These are phyloP conservation scores for Apolygus lucorum DNA, from an alignment of 1,140 invertebrate species.

Conservation along the genomic window DNA sequence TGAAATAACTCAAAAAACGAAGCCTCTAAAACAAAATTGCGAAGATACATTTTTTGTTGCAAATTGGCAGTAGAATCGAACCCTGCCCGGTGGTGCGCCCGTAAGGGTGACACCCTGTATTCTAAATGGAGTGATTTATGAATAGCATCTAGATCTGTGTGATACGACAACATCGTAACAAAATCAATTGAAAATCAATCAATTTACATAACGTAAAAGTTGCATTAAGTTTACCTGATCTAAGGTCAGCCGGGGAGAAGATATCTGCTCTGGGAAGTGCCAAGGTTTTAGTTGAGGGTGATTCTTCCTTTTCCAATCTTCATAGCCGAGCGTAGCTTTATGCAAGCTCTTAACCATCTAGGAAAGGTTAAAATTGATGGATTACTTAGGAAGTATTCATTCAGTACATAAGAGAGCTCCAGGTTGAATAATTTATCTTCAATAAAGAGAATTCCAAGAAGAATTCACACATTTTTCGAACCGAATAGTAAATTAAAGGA, in stretches of 20 bases:
- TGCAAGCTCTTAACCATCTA: constrained; percentile 49
- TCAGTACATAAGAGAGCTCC: not conserved
- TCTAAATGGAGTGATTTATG: too few relatives aligned
- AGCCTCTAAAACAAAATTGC: too few relatives aligned
- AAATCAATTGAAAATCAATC: not conserved
- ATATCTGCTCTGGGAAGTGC: constrained; percentile 75
- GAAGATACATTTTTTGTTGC: too few relatives aligned
- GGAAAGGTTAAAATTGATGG: not conserved
- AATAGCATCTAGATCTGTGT: not conserved
- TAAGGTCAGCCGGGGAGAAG: constrained; percentile 54
- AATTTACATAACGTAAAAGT: not conserved
- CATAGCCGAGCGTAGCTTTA: constrained; percentile 67
- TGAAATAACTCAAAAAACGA: too few relatives aligned
- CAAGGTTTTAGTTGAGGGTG: constrained; percentile 73
- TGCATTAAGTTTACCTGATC: constrained; percentile 55
- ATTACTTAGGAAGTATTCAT: too few relatives aligned
- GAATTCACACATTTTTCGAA: not conserved
- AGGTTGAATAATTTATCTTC: not conserved
- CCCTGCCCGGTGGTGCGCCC: too few relatives aligned
- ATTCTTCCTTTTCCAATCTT: constrained; percentile 67
- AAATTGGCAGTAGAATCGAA: too few relatives aligned
- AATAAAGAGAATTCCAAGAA: not conserved
- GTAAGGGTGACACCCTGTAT: too few relatives aligned
- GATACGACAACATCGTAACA: not conserved
- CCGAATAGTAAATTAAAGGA: not conserved